A percentile compares a stretch with the other conserved stretches of the same genome.
Evolutionary conservation across 2,888 invertebrate genomes (phyloP).

Genomic region (Nineta flava): DNA sequence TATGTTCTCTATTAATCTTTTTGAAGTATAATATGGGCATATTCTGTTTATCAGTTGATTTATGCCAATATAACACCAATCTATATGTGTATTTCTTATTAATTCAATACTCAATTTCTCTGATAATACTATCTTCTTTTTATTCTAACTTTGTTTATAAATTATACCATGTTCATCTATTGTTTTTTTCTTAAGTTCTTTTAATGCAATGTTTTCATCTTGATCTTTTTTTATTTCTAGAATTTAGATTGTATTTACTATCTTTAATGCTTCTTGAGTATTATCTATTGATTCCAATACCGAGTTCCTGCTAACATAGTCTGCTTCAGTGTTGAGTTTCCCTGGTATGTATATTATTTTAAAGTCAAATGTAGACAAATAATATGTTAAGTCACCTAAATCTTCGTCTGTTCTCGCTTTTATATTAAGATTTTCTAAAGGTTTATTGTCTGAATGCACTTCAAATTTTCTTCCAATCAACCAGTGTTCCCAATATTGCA

Average conservation of each 20-base stretch:
- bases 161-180: conserved; percentile 10
- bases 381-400: conserved; percentile 13
- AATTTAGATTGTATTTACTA: conserved; percentile 11
- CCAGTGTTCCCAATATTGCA: too few relatives aligned
- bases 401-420: conserved; percentile 7
- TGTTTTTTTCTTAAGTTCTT: conserved; percentile 9
- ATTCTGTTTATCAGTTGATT: conserved; percentile 11
- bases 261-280: conserved; percentile 10
- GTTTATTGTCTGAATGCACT: conserved; percentile 8
- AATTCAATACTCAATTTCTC: conserved; percentile 11
- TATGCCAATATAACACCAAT: conserved; percentile 11
- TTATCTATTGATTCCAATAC: conserved; percentile 11
- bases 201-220: conserved; percentile 9
- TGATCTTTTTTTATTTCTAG: conserved; percentile 11
- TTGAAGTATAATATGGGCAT: conserved; percentile 9
- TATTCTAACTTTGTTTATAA: conserved; percentile 11
- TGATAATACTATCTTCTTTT: conserved; percentile 11
- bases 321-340: conserved; percentile 12
- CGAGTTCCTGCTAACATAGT: conserved; percentile 12
- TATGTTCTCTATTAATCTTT: conserved; percentile 13
- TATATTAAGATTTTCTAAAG: conserved; percentile 11
- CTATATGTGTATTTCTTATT: conserved; percentile 10
- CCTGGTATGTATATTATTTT: conserved; percentile 12
- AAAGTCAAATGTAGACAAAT: conserved; percentile 14
- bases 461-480: neutral